phyloP scores from a whole-genome alignment of 2,797 vertebrate genomes.

The Poecilia gillii region DNA sequence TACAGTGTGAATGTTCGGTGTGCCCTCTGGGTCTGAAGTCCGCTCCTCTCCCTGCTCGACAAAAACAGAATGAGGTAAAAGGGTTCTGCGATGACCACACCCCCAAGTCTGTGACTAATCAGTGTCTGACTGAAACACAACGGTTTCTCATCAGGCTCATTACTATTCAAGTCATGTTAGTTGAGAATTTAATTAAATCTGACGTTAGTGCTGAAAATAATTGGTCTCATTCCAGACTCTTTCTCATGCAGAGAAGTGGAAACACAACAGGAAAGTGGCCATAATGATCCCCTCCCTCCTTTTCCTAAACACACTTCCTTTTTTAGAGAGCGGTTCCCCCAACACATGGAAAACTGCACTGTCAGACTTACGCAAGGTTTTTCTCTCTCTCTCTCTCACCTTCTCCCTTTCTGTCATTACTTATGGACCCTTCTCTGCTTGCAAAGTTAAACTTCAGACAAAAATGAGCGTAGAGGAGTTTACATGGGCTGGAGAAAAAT shows the following conservation, averaged over 20 bases:
- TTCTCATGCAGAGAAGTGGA: constrained; percentile 26
- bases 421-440: constrained; percentile 8
- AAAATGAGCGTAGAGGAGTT: constrained; percentile 21
- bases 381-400: constrained; percentile 6
- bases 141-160: not conserved
- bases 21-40: constrained; percentile 1
- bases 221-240: constrained; percentile 1
- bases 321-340: constrained; percentile 33
- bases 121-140: not conserved
- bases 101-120: not conserved
- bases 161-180: constrained; percentile 14
- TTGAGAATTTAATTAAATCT: constrained; percentile 13
- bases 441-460: constrained; percentile 62
- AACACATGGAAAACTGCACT: constrained; percentile 31
- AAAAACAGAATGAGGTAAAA: constrained; percentile 4
- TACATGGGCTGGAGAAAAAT: constrained; percentile 13
- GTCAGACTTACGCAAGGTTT: constrained; percentile 23
- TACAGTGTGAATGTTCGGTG: not conserved
- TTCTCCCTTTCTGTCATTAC: not conserved
- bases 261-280: constrained; percentile 58
- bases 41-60: not conserved
- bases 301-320: constrained; percentile 52
- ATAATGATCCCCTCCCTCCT: constrained; percentile 47
- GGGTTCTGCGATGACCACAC: not conserved
- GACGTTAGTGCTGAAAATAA: constrained; percentile 9